A percentile compares a stretch with the other conserved stretches of the same genome.
Conservation (phyloP, 2,888 invertebrate genomes). For the Blera fallax region DNA sequence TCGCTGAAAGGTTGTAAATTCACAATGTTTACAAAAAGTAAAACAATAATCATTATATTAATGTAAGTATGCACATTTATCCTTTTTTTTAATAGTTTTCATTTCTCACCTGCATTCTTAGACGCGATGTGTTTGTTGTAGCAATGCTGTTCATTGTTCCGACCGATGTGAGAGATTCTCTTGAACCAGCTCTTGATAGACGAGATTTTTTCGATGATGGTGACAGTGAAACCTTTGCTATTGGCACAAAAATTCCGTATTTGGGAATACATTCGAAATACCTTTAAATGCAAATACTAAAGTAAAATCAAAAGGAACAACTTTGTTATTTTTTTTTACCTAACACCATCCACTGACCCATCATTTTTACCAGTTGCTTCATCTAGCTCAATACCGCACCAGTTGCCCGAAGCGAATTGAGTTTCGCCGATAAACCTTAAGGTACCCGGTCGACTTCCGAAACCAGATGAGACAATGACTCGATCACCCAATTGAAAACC, state of each 20-base stretch:
- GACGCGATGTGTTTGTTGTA: conserved; percentile 82
- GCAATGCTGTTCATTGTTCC: conserved; percentile 85
- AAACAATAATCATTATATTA: conserved; percentile 18
- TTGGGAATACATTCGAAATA: conserved; percentile 96
- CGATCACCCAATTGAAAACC: conserved; percentile 93
- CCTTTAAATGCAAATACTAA: conserved; percentile 83
- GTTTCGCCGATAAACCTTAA: conserved; percentile 93
- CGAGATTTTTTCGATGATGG: conserved; percentile 87
- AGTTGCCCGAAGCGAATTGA: conserved; percentile 95
- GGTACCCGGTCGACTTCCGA: conserved; percentile 94
- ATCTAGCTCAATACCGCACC: conserved; percentile 98
- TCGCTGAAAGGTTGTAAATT: conserved; percentile 76
- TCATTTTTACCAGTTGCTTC: conserved; percentile 97
- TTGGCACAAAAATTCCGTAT: conserved; percentile 96
- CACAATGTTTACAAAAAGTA: neutral
- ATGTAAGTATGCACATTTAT: too few relatives aligned
- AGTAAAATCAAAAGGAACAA: neutral
- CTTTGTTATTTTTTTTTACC: conserved; percentile 83
- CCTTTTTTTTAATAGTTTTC: conserved; percentile 72
- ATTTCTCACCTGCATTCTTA: conserved; percentile 82
- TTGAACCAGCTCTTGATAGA: conserved; percentile 89
- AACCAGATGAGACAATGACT: conserved; percentile 93
- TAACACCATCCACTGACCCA: conserved; percentile 94
- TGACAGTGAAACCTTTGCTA: conserved; percentile 93
- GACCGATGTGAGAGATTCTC: conserved; percentile 90